Base-by-base conservation (phyloP, 2,113 vertebrate species). In the Dicentrarchus labrax region DNA sequence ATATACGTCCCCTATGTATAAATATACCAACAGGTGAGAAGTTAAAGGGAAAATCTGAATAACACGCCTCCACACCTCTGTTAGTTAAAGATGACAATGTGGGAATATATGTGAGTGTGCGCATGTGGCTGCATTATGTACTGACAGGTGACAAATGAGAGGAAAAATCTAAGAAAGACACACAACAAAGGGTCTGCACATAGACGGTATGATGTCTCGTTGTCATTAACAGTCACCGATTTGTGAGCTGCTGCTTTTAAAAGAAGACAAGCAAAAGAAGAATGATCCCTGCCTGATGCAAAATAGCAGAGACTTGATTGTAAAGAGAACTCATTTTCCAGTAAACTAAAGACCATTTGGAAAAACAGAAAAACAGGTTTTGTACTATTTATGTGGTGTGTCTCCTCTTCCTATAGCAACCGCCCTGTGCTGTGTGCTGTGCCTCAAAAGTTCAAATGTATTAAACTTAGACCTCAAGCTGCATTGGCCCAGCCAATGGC, bases 1-100 rank as follows among this genome's bases (percentile, higher is more conserved):
- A 56, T n/a, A 53, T 2, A 41, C 4, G 48, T 53, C 4, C 8
- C 12, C 3, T n/a, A 11, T 8, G 7, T 5, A 64, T 39, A 54
- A 76, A 65, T 54, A 76, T 7, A 76, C 15, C 21, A 65, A 24
- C 72, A 50, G 45, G 56, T 15, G 6, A 38, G 24, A 39, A 51
- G 62, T 50, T 6, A 41, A 43, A 38, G 22, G 59, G 50, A 61
- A 24, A 24, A 19, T 7, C 47, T 62, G 50, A 36, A 76, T 45
- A 66, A 45, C 6, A 47, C 2, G 4, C 22, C n/a, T 54, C 48
- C n/a, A 54, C 10, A 43, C n/a, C 38, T 66, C 74, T 15, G 30
- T 6, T 53, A 30, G 11, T 41, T 51, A 5, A 8, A 47, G 16
- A 24, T 41, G 8, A 75, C 30, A 50, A 10, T 11, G 72, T 39